Evolutionary conservation across 2,113 vertebrate species (phyloP).

Genomic region (Sigmodon hispidus): DNA sequence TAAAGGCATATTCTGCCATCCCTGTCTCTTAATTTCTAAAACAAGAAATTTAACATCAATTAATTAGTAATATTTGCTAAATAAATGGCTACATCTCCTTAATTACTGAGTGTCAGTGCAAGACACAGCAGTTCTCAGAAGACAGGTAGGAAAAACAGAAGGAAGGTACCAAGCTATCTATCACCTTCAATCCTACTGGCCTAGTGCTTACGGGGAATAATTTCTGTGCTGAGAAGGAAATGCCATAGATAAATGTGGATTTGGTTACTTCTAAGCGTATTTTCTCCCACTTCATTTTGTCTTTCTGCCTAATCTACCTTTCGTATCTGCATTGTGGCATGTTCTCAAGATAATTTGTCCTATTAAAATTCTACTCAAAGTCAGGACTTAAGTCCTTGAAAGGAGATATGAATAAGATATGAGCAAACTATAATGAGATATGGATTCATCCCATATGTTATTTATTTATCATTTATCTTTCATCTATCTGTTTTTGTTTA

Average conservation of each 20-base stretch:
- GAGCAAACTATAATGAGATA: conserved; percentile 15
- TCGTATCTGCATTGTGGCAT: not conserved
- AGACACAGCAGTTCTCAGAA: not conserved
- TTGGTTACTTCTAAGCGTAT: not conserved
- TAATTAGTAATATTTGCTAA: not conserved
- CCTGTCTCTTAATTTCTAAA: not conserved
- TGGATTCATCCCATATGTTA: not conserved
- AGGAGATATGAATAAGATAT: conserved; percentile 30
- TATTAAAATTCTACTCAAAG: conserved; percentile 54
- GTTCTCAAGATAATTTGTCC: not conserved
- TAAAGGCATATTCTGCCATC: not conserved
- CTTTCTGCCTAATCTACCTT: not conserved
- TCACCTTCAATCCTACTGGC: not conserved
- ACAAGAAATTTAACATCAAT: not conserved
- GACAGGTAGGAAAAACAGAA: not conserved
- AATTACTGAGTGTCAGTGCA: not conserved
- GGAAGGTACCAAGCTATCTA: no score
- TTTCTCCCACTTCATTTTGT: not conserved
- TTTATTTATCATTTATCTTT: not conserved
- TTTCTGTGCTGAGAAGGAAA: not conserved
- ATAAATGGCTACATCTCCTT: not conserved
- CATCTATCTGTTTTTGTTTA: not conserved
- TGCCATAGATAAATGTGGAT: not conserved
- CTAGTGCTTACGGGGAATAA: not conserved
- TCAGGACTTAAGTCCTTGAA: not conserved